Evolutionary conservation across 2,797 vertebrate genomes (phyloP), one percentile per base, ranked within the genome.

Genomic region (Acrossocheilus wenchowensis): DNA sequence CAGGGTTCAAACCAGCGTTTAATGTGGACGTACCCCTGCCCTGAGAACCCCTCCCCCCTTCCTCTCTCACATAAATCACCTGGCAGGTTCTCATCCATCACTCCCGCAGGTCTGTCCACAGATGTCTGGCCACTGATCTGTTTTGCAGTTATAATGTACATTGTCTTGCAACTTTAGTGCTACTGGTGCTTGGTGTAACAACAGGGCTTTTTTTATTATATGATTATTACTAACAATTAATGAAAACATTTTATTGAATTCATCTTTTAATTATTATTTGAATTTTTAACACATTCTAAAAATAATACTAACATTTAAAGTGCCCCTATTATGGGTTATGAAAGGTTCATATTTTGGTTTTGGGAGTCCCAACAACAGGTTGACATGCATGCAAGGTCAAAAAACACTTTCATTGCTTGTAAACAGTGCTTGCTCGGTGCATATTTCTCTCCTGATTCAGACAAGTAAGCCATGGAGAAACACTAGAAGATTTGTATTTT

Each of bases 41-140:
- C 78, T 69, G n/a, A 57, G 41, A 57, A 39, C 8, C 36, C 41
- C n/a, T 26, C n/a, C 39, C 62, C 26, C 39, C 78, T 52, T 73
- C 57, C 54, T 21, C 26, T 74, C 83, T 54, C 68, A 86, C 73
- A 88, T 87, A 88, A 90, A 86, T 89, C 68, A 86, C 72, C 78
- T 57, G 80, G 62, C 82, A 86, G 43, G 52, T 88, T 73, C 64
- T 41, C 75, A 88, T 83, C 21, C 41, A 88, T 88, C 78, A 80
- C 54, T 66, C 52, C 7, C 9, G 60, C 50, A 69, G 52, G 77
- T 73, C 68, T 64, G 19, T 36, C n/a, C 19, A 36, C 54, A 80
- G 50, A 36, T 52, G 60, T 57, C 75, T 43, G 30, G 19, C 7
- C 41, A 79, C 15, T 43, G 41, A 64, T 73, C n/a, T 86, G 39